Evolutionary conservation across 2,888 invertebrate genomes (phyloP), one percentile per base, ranked within the genome.

Genomic region (Hypomecis punctinalis): DNA sequence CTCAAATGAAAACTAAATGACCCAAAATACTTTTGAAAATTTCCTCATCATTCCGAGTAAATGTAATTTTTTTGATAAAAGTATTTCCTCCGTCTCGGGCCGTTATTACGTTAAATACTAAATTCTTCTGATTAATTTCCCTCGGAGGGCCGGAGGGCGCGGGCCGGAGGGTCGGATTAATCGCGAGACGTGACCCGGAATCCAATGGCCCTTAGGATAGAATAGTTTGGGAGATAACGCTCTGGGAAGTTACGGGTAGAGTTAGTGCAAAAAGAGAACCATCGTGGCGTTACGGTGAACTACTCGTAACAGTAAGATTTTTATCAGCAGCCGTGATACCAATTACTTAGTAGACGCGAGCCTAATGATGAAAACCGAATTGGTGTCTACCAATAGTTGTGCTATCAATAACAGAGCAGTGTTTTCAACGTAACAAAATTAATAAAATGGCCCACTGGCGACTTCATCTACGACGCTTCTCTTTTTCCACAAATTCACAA

Each of bases 111-210:
- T 66, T 64, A 71, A 69, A 67, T 68, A 71, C 67, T 66, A 71
- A 73, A 73, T 69, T 69, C 68, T 72, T 67, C 43, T 70, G 73
- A 71, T 71, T 69, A 71, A 73, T 73, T 68, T 66, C 61, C 49
- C 55, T 39, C 52, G 0, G 45, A 42, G 64, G 65, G 67, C 48
- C 52, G 55, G n/a, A 56, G 66, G 65, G 36, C 52, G 42, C 13
- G 59, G 68, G 66, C 47, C 55, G 58, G 47, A 48, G 62, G 68
- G 73, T 69, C 69, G 72, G 75, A 80, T 80, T 81, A 80, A 82
- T 80, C 76, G 80, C 60, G 73, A 69, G 74, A 85, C 84, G 86
- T 86, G 87, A 82, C 80, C 78, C 71, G 85, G 76, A 81, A 76
- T 74, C 75, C 73, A 74, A 81, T 77, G 73, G 69, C 61, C 66